Evolutionary conservation across 2,113 vertebrate genomes (phyloP), one percentile per base, ranked within the genome.

Genomic region (Lepus timidus): DNA sequence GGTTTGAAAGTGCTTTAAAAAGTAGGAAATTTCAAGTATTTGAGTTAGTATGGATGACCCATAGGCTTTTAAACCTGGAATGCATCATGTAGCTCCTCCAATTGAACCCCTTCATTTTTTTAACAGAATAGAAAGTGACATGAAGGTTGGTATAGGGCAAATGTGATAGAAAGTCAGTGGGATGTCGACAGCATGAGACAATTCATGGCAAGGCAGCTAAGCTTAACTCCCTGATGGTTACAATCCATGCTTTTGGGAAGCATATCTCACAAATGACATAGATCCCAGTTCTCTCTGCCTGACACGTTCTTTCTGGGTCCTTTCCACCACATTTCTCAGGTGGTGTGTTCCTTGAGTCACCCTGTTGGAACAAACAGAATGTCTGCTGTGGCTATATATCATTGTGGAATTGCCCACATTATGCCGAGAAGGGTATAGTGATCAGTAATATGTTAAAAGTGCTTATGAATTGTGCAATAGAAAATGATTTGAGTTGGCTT

Each of bases 61-160:
- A 58, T 44, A 80, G 39, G 65, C 49, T 90, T 92, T 90, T 29
- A 27, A 65, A 90, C 85, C 33, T 84, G 27, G 25, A 75, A 74
- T 88, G 64, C 11, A 65, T 51, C 5, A 13, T 33, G 29, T 9
- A 92, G 29, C 16, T 67, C 23, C 73, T n/a, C 36, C 61, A 20
- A 14, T 75, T 25, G 93, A 85, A 82, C 22, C 4, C 2, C 1
- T 4, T 89, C n/a, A 17, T 55, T 80, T 61, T 88, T 36, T 58
- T 58, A 58, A 58, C 67, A 81, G 84, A 94, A 51, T 27, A 89
- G 2, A 33, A 78, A 51, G 23, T 65, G 39, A 68, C 20, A 61
- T 51, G 51, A 52, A 71, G 36, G 31, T 67, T n/a, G 33, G 6
- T 31, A 9, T 4, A 55, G 36, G 33, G 44, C 16, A 4, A 84